These are phyloP conservation scores for Steatornis caripensis DNA, from an alignment of 2,113 vertebrate genomes.

Conservation along the genomic window DNA sequence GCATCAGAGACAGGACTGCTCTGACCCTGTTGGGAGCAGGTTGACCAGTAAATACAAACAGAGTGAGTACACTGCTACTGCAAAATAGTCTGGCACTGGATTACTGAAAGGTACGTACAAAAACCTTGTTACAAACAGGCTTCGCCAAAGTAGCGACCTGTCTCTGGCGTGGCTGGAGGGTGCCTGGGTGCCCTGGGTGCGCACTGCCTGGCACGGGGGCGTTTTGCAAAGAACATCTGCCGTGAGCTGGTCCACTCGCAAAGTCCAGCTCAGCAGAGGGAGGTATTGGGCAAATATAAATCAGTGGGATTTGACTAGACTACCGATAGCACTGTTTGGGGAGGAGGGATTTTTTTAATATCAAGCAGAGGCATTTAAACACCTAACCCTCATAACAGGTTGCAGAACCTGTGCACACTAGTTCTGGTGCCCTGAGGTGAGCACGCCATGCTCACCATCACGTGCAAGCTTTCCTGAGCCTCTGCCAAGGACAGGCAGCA, in stretches of 20 bases:
- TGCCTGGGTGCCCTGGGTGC: neutral
- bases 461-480: neutral
- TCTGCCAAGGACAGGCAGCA: neutral
- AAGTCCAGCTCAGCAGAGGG: neutral
- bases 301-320: neutral
- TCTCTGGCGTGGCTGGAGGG: neutral
- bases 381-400: neutral
- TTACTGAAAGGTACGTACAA: rapidly evolving
- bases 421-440: neutral
- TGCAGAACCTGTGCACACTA: no score
- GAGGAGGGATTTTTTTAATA: neutral
- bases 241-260: neutral
- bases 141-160: neutral
- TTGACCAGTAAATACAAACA: neutral
- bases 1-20: neutral
- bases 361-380: neutral
- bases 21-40: neutral
- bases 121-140: neutral
- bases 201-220: rapidly evolving
- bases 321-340: neutral
- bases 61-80: neutral
- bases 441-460: neutral
- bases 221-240: neutral
- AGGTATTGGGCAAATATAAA: neutral
- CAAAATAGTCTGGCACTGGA: neutral